Percentiles rank a stretch among this genome's conserved stretches.
Evolutionary conservation across 2,888 invertebrate species (phyloP).

Genomic region (Pinctada fucata): DNA sequence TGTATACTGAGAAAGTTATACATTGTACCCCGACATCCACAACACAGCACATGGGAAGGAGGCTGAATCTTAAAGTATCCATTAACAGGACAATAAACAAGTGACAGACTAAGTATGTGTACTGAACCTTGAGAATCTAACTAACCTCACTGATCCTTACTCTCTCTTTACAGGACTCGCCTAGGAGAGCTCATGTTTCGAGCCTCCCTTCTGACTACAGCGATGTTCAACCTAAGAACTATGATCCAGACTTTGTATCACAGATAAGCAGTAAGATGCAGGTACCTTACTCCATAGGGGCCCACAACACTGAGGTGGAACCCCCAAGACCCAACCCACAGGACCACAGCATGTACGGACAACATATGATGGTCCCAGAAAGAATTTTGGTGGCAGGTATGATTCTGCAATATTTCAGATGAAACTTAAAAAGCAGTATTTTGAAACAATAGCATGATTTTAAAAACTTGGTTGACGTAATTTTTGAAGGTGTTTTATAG

Average conservation of each 20-base stretch:
- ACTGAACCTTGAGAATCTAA: too few relatives aligned
- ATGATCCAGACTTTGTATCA: slow-evolving; percentile 86
- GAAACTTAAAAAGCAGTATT: too few relatives aligned
- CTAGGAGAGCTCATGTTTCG: slow-evolving; percentile 49
- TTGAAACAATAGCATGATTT: too few relatives aligned
- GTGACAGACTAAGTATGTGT: too few relatives aligned
- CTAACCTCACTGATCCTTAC: too few relatives aligned
- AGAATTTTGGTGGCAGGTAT: slow-evolving; percentile 92
- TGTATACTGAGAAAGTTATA: too few relatives aligned
- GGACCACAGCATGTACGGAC: not conserved
- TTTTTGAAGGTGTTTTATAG: too few relatives aligned
- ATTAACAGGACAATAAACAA: too few relatives aligned
- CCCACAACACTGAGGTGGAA: slow-evolving; percentile 25
- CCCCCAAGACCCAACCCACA: not conserved
- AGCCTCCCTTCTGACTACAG: slow-evolving; percentile 68
- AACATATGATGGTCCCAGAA: slow-evolving; percentile 92
- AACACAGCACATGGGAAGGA: too few relatives aligned
- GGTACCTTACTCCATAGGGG: slow-evolving; percentile 82
- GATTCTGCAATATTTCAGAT: not conserved
- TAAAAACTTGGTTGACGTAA: too few relatives aligned
- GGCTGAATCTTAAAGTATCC: too few relatives aligned
- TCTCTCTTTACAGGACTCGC: slow-evolving; percentile 19
- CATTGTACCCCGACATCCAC: too few relatives aligned
- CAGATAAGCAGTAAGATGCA: slow-evolving; percentile 90
- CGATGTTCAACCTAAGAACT: slow-evolving; percentile 75